Percentiles rank a stretch among this genome's conserved stretches.
These are phyloP conservation scores for Monoplex corrugatus DNA, from an alignment of 2,888 invertebrate species.

Conservation along the genomic window DNA sequence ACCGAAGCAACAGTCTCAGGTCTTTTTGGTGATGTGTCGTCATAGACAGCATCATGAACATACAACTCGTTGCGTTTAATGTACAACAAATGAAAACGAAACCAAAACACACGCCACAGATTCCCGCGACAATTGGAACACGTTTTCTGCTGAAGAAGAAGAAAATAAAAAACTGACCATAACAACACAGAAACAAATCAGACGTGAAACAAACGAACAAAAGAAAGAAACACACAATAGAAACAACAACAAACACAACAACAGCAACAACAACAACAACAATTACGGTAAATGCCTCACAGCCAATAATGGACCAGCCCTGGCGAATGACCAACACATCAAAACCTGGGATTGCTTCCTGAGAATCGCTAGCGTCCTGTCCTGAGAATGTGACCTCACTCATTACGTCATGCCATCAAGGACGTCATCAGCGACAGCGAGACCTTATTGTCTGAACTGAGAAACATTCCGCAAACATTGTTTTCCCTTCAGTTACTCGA, in stretches of 20 bases:
- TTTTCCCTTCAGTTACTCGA: background rate
- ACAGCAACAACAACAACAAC: background rate
- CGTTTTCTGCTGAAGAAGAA: too few species aligned
- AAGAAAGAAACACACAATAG: background rate
- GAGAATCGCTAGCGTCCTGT: slow-evolving; percentile 29
- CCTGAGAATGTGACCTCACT: slow-evolving; percentile 37
- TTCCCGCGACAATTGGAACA: too few species aligned
- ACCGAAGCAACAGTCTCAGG: too few species aligned
- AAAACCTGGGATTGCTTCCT: slow-evolving; percentile 39
- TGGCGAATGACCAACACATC: slow-evolving; percentile 18
- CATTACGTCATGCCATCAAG: background rate
- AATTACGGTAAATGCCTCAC: slow-evolving; percentile 12
- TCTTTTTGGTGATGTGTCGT: too few species aligned
- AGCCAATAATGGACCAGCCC: background rate
- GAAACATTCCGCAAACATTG: too few species aligned
- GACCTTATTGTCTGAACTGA: too few species aligned
- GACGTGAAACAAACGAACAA: background rate
- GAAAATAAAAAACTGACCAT: too few species aligned
- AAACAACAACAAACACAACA: background rate
- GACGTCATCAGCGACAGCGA: slow-evolving; percentile 20
- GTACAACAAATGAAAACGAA: too few species aligned
- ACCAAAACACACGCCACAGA: too few species aligned
- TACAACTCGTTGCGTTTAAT: too few species aligned
- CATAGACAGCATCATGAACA: too few species aligned
- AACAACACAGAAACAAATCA: background rate